Percentiles rank a stretch among this genome's conserved stretches.
Evolutionary conservation across 2,888 invertebrate species (phyloP).

Genomic region (Liodrosophila aerea): DNA sequence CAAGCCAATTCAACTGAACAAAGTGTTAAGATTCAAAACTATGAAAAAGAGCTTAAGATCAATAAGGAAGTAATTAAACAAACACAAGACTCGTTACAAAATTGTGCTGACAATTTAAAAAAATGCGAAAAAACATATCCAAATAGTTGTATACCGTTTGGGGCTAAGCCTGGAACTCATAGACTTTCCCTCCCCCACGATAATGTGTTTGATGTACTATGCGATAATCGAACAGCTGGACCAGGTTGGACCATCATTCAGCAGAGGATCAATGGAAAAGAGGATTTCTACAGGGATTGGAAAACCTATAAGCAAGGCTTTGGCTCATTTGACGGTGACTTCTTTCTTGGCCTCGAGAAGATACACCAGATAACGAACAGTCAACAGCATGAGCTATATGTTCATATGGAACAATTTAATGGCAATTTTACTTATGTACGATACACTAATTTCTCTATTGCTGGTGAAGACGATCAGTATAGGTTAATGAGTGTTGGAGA

Average conservation of each 20-base stretch:
- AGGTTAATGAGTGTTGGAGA: background rate
- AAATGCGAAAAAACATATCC: too few species aligned
- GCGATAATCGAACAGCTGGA: too few species aligned
- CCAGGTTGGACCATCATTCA: too few species aligned
- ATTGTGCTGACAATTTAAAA: too few species aligned
- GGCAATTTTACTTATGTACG: too few species aligned
- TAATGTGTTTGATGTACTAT: background rate
- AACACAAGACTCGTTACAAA: background rate
- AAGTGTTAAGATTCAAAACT: background rate
- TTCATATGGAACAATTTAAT: too few species aligned
- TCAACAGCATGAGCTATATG: background rate
- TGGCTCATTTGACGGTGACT: background rate
- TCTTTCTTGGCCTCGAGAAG: constrained; percentile 4
- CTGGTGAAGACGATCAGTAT: too few species aligned
- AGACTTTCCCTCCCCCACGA: background rate
- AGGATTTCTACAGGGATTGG: constrained; percentile 4
- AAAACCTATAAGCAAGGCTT: background rate
- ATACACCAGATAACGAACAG: background rate
- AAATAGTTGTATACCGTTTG: background rate
- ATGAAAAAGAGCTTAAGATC: too few species aligned
- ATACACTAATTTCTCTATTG: too few species aligned
- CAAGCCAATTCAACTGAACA: too few species aligned
- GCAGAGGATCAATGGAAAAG: too few species aligned
- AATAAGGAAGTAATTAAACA: too few species aligned
- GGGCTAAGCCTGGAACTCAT: background rate